These are phyloP conservation scores for Galagoides demidoff DNA, from an alignment of 2,797 vertebrate species.

Conservation along the genomic window DNA sequence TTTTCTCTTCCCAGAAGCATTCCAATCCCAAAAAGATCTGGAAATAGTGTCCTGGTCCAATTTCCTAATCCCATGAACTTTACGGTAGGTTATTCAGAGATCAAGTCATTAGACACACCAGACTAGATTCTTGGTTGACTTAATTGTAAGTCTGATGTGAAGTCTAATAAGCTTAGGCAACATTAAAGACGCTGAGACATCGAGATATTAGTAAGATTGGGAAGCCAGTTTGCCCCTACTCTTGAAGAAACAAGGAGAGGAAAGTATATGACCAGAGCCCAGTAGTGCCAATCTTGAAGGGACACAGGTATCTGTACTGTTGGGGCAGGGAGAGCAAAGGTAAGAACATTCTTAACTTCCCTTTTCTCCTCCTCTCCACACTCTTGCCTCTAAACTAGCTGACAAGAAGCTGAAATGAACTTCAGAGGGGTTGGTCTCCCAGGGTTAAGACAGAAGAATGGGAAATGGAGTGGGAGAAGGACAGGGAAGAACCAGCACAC, in stretches of 20 bases:
- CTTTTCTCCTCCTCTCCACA: neutral
- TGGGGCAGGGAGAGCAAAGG: rapidly evolving
- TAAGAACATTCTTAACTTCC: rapidly evolving
- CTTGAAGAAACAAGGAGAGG: neutral
- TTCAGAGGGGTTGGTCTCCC: neutral
- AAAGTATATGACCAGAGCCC: neutral
- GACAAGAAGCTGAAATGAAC: neutral
- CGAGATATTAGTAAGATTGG: neutral
- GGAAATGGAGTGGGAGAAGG: too few relatives aligned
- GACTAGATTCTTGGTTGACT: constrained; percentile 3
- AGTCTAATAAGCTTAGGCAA: neutral
- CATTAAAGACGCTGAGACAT: neutral
- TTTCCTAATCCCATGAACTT: constrained; percentile 11
- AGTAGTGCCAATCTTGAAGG: neutral
- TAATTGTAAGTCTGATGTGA: neutral
- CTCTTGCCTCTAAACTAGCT: neutral
- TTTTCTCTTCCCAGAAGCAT: neutral
- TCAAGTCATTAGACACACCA: neutral
- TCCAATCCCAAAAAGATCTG: constrained; percentile 17
- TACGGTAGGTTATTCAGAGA: neutral
- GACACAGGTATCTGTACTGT: too few relatives aligned
- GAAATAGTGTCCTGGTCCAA: constrained; percentile 32
- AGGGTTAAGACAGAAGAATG: neutral
- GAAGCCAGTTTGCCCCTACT: neutral
- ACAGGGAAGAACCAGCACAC: neutral